Evolutionary conservation across 2,888 invertebrate genomes (phyloP).

Genomic region (Polymixis flavicincta): DNA sequence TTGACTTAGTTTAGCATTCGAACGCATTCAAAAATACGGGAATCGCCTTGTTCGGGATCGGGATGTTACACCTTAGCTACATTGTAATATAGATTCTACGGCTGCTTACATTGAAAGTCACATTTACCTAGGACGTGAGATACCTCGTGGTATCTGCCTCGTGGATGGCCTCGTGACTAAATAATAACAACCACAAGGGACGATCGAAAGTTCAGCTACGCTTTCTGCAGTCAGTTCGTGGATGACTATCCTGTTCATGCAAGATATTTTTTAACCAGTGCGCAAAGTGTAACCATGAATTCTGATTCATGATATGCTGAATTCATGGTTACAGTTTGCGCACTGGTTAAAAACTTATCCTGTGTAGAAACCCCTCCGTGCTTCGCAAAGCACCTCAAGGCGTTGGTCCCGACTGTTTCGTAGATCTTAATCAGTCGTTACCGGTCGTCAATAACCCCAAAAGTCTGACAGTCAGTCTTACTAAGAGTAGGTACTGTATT

Average conservation of each 20-base stretch:
- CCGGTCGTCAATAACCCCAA: too few relatives aligned
- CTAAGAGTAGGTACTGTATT: not conserved
- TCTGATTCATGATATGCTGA: too few relatives aligned
- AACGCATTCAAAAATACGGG: too few relatives aligned
- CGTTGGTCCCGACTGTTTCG: not conserved
- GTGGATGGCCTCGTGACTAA: not conserved
- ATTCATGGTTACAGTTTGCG: too few relatives aligned
- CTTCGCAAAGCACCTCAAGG: not conserved
- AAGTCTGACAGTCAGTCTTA: not conserved
- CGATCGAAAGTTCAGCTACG: not conserved
- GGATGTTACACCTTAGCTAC: too few relatives aligned
- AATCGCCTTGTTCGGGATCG: too few relatives aligned
- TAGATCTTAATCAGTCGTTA: not conserved
- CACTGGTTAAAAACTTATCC: too few relatives aligned
- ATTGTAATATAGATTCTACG: not conserved
- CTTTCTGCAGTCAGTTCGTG: not conserved
- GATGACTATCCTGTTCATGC: too few relatives aligned
- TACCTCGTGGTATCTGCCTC: not conserved
- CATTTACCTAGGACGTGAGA: not conserved
- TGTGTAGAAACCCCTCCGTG: not conserved
- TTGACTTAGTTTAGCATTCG: too few relatives aligned
- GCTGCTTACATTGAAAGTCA: not conserved
- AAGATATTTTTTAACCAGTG: too few relatives aligned
- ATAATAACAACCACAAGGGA: not conserved
- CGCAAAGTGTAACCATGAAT: too few relatives aligned